These are phyloP conservation scores for Eubucco bourcierii DNA, from an alignment of 2,113 vertebrate species.

Conservation along the genomic window DNA sequence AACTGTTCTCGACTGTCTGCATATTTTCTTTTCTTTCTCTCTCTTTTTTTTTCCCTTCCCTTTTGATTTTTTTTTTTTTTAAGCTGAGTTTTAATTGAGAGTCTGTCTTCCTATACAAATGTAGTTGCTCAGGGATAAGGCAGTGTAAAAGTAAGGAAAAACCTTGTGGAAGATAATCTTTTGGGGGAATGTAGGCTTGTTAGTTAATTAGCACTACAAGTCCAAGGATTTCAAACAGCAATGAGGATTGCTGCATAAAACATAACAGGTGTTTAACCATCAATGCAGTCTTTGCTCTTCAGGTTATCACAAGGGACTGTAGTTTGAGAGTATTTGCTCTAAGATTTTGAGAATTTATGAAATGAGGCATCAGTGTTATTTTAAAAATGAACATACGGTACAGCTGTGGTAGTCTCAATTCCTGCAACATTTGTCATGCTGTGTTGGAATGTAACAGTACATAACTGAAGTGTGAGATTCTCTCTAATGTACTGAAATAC, in stretches of 20 bases:
- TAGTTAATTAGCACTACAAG: slow-evolving; percentile 33
- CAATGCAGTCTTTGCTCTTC: background rate
- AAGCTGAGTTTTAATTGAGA: background rate
- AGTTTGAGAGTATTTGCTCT: background rate
- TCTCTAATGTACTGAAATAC: background rate
- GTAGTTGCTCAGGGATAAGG: background rate
- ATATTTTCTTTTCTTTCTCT: background rate
- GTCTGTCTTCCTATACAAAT: background rate
- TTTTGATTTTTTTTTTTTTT: background rate
- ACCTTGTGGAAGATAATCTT: slow-evolving; percentile 19
- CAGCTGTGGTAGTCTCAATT: background rate
- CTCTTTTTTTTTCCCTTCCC: background rate
- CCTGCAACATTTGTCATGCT: background rate
- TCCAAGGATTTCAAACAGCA: slow-evolving; percentile 1
- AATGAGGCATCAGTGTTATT: background rate
- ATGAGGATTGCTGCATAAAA: background rate
- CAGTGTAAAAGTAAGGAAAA: background rate
- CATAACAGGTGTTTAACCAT: background rate
- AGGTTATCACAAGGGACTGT: slow-evolving; percentile 14
- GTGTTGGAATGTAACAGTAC: background rate
- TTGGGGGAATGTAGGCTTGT: background rate
- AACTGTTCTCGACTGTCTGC: background rate
- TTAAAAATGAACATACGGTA: slow-evolving; percentile 10
- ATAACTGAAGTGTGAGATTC: background rate
- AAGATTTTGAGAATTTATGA: background rate